A percentile compares a stretch with the other conserved stretches of the same genome.
These are phyloP conservation scores for Scarus forsteni DNA, from an alignment of 2,797 vertebrate genomes.

Conservation along the genomic window DNA sequence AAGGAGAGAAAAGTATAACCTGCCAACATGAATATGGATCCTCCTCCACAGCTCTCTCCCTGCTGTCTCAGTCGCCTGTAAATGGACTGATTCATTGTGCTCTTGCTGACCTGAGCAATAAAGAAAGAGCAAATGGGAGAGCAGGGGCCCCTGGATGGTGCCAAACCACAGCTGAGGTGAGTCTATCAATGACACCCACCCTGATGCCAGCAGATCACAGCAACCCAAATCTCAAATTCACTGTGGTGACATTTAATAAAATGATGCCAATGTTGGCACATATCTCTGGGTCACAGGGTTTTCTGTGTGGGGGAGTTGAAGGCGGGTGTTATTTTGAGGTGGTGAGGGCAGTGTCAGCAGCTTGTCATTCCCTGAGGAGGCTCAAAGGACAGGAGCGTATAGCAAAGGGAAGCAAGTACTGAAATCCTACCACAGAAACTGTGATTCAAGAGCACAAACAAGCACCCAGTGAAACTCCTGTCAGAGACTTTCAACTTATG, in stretches of 20 bases:
- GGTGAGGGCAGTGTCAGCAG: constrained; percentile 53
- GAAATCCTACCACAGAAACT: constrained; percentile 24
- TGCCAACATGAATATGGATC: constrained; percentile 30
- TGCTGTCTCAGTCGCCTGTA: constrained; percentile 29
- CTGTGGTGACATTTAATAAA: constrained; percentile 25
- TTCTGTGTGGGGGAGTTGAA: neutral
- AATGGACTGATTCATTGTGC: constrained; percentile 43
- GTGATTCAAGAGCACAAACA: neutral
- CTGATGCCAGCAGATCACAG: constrained; percentile 32
- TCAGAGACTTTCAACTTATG: too few species aligned
- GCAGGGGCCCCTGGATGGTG: constrained; percentile 9
- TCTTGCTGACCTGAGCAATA: constrained; percentile 66
- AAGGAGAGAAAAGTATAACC: constrained; percentile 25
- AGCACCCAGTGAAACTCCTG: too few species aligned
- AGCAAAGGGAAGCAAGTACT: constrained; percentile 15
- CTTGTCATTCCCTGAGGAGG: constrained; percentile 28
- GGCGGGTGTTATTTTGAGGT: constrained; percentile 15
- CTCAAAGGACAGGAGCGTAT: constrained; percentile 13
- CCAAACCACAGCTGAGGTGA: constrained; percentile 47
- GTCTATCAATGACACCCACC: constrained; percentile 41
- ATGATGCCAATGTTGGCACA: constrained; percentile 33
- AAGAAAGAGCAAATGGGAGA: constrained; percentile 16
- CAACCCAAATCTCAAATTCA: constrained; percentile 30
- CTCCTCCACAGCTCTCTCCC: constrained; percentile 16
- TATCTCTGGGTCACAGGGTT: constrained; percentile 10